phyloP scores from a whole-genome alignment of 2,113 vertebrate genomes.

The Mobula birostris region DNA sequence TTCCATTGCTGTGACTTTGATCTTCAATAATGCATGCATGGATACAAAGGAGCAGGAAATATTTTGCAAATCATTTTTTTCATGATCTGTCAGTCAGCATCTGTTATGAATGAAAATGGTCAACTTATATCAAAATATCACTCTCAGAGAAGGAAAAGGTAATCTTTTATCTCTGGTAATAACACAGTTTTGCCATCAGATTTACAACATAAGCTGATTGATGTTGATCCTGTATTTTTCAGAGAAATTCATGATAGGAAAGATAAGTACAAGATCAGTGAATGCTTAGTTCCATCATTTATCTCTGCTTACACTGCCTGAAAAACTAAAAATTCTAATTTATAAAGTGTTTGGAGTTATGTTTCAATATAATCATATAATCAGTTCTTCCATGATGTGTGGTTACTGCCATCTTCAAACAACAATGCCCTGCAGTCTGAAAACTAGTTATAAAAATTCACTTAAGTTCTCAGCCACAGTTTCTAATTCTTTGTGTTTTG shows the following conservation, averaged over 20 bases:
- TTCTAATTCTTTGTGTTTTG: conserved; percentile 2
- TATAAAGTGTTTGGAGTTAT: conserved; percentile 15
- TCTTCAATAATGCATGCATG: conserved; percentile 36
- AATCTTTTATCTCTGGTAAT: conserved; percentile 2
- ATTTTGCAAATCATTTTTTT: conserved; percentile 5
- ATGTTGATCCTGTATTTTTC: conserved; percentile 21
- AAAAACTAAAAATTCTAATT: neutral
- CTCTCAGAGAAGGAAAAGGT: conserved; percentile 4
- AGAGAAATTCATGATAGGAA: neutral
- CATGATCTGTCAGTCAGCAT: conserved; percentile 6
- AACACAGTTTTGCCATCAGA: conserved; percentile 21
- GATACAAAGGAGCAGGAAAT: conserved; percentile 32
- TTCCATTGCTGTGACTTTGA: conserved; percentile 38
- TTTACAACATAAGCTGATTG: neutral
- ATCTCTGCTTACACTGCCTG: neutral
- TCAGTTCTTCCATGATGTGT: neutral
- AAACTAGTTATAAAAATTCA: neutral
- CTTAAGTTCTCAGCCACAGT: neutral
- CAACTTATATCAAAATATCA: conserved; percentile 41
- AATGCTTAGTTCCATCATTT: conserved; percentile 2
- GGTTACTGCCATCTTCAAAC: neutral
- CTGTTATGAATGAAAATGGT: conserved; percentile 33
- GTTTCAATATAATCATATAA: neutral
- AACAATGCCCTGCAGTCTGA: neutral
- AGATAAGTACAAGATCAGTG: conserved; percentile 1